Evolutionary conservation across 2,797 vertebrate species (phyloP).

Genomic region (Rhyacichthys aspro): DNA sequence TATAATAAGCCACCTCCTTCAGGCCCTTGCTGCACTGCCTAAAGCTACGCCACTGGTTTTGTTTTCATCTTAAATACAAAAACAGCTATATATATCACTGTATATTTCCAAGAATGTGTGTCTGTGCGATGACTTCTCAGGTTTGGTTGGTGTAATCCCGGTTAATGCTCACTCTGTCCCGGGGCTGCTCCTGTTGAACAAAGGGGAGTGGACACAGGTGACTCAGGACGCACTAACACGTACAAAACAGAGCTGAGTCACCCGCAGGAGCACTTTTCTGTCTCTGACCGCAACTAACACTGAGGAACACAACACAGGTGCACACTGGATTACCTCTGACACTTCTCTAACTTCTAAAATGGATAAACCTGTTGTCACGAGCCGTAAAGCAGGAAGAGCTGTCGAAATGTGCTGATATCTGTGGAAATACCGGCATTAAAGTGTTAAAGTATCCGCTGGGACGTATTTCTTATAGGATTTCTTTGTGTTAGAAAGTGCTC

Average conservation of each 20-base stretch:
- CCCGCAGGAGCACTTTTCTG: slow-evolving; percentile 12
- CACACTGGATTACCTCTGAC: slow-evolving; percentile 1
- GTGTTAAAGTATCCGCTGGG: background rate
- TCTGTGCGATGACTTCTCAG: no score
- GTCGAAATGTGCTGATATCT: slow-evolving; percentile 14
- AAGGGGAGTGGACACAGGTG: slow-evolving; percentile 7
- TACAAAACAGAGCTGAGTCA: slow-evolving; percentile 53
- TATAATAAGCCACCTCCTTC: no score
- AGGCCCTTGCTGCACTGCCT: no score
- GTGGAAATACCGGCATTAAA: background rate
- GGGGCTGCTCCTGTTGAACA: background rate
- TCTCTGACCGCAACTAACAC: background rate
- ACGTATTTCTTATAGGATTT: background rate
- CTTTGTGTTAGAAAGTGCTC: slow-evolving; percentile 55
- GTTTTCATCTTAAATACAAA: no score
- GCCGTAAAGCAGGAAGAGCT: slow-evolving; percentile 5
- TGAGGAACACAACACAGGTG: slow-evolving; percentile 37
- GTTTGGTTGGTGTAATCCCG: background rate
- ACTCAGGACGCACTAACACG: background rate
- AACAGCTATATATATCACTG: no score
- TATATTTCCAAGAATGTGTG: no score
- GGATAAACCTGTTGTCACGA: background rate
- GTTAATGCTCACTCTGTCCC: background rate
- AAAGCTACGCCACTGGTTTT: no score
- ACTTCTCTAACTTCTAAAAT: background rate